Evolutionary conservation across 1,140 invertebrate genomes (phyloP), one percentile per base, ranked within the genome.

Genomic region (Megalopta genalis): DNA sequence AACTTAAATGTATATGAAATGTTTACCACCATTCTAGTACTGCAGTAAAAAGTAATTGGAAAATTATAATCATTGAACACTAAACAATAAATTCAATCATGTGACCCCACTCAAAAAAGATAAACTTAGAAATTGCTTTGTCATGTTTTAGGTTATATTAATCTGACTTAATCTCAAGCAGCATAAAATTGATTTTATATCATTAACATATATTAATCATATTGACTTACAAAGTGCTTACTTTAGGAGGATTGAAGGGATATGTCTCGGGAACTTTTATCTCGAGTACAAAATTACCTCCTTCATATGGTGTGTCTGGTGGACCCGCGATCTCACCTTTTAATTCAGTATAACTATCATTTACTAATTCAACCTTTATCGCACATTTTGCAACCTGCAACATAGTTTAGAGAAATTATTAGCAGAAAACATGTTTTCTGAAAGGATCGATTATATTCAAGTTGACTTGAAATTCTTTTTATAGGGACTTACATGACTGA

Each of bases 231-330:
- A 80, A 88, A 88, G 25, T 82, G 87, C 83, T 91, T 94, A 98
- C 98, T 95, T 99, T 99, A 74, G 99, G 99, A 84, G 99, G 99
- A 95, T 99, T 99, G 93, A 99, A 99, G 65, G 99, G 99, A 95
- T 99, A 99, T 39, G 98, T 99, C 94, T 99, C 98, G 86, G 99
- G 99, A 85, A 99, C 98, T 95, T 98, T 98, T 81, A 99, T 99
- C 93, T 99, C 98, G 77, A 99, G 94, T 83, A 97, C 92, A 93
- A 98, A 99, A 87, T 94, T 97, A 37, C 98, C 99, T 67, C 98
- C 98, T 93, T 99, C 98, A 91, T 99, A 99, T 9, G 98, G 98
- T 32, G 98, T 99, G 88, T 99, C 98, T 42, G 98, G 97, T 27
- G 99, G 98, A 0, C 97, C 97, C 57, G 96, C 95, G 77, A 98